Conservation (phyloP, 2,888 invertebrate species). For the Ephialtes manifestator region DNA sequence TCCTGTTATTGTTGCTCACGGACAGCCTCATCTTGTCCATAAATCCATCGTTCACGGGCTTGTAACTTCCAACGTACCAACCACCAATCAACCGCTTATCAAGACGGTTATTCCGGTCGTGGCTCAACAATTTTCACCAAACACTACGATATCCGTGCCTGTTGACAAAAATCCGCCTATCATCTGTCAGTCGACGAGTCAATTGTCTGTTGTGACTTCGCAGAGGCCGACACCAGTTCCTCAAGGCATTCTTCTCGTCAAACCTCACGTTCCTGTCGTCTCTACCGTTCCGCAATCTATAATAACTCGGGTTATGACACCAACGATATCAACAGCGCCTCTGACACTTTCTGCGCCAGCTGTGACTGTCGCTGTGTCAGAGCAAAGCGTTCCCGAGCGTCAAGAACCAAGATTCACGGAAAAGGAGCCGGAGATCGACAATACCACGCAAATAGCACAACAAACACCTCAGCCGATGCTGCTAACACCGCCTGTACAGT, state of each 20-base stretch:
- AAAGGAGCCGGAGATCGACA: slow-evolving; percentile 29
- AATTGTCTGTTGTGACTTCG: slow-evolving; percentile 52
- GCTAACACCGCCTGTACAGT: slow-evolving; percentile 74
- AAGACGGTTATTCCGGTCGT: slow-evolving; percentile 81
- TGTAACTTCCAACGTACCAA: slow-evolving; percentile 70
- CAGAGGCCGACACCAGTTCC: slow-evolving; percentile 72
- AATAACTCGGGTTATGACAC: slow-evolving; percentile 74
- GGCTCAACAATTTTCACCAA: slow-evolving; percentile 73
- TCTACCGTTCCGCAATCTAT: slow-evolving; percentile 78
- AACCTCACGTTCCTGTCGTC: slow-evolving; percentile 76
- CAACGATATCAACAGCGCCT: slow-evolving; percentile 69
- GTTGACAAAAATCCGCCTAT: slow-evolving; percentile 72
- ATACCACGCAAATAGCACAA: slow-evolving; percentile 1
- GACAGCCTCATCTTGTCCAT: slow-evolving; percentile 79
- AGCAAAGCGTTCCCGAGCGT: slow-evolving; percentile 60
- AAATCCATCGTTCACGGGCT: slow-evolving; percentile 78
- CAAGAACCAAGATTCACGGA: slow-evolving; percentile 66
- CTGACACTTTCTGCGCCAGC: slow-evolving; percentile 56
- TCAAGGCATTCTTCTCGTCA: slow-evolving; percentile 75
- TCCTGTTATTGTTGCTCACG: slow-evolving; percentile 86
- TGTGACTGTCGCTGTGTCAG: slow-evolving; percentile 34
- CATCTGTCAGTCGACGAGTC: slow-evolving; percentile 53
- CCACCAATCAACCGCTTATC: slow-evolving; percentile 78
- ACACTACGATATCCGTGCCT: slow-evolving; percentile 62
- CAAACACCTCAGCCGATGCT: slow-evolving; percentile 76